Conservation (phyloP, 2,888 invertebrate genomes). For the Thysanoteuthis rhombus region DNA sequence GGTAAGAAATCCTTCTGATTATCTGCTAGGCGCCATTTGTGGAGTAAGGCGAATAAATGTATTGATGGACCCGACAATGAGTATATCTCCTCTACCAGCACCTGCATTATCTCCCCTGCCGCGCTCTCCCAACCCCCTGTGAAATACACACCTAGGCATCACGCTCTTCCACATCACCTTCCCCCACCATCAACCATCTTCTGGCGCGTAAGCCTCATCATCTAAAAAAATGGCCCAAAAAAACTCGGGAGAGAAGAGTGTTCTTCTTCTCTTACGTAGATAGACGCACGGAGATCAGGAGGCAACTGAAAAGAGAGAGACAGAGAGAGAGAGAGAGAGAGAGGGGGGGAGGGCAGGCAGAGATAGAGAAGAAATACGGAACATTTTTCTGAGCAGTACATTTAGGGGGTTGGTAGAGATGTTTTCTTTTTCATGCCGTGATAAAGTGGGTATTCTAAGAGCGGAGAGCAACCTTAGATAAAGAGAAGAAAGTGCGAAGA, state of each 20-base stretch:
- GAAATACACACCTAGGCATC: background rate
- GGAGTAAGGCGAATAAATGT: background rate
- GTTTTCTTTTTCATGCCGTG: background rate
- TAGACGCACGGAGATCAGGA: background rate
- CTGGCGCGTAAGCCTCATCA: background rate
- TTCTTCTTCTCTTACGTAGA: background rate
- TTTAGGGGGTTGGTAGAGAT: background rate
- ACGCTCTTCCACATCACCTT: background rate
- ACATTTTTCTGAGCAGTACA: background rate
- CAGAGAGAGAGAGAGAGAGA: too few species aligned
- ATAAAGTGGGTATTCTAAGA: background rate
- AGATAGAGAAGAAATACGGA: too few species aligned
- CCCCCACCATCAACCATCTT: background rate
- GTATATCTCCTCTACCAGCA: background rate
- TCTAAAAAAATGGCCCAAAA: background rate
- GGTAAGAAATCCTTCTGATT: background rate
- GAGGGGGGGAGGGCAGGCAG: too few species aligned
- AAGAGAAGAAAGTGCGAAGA: background rate
- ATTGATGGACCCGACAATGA: background rate
- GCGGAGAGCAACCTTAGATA: background rate
- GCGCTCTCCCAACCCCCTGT: background rate
- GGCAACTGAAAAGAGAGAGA: background rate
- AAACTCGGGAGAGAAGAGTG: background rate
- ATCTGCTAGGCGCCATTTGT: background rate
- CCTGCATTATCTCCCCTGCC: background rate